Evolutionary conservation across 2,797 vertebrate genomes (phyloP).

Genomic region (Simalia tracyae): DNA sequence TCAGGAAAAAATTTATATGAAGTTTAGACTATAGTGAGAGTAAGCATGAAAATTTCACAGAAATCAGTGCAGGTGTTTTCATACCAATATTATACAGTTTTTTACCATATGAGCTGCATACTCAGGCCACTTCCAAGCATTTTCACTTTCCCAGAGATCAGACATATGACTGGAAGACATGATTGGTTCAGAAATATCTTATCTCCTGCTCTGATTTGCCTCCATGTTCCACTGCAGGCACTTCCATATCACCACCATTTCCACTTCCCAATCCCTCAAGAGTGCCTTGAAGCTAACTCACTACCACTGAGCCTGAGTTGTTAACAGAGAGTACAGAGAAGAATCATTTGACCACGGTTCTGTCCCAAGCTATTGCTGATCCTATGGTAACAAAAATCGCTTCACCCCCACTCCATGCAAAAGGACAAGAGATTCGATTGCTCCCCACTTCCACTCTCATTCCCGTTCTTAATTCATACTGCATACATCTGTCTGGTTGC

Average conservation of each 20-base stretch:
- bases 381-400: not conserved
- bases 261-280: not conserved
- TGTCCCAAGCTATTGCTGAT: not conserved
- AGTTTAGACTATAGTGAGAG: not conserved
- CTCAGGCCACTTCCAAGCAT: not conserved
- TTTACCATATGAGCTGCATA: not conserved
- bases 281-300: not conserved
- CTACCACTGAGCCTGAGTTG: not conserved
- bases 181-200: not conserved
- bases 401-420: not conserved
- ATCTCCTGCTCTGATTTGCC: not conserved
- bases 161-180: not conserved
- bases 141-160: not conserved
- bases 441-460: not conserved
- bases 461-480: not conserved
- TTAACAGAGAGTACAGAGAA: not conserved
- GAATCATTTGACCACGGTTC: not conserved
- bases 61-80: not conserved
- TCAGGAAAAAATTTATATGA: not conserved
- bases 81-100: not conserved
- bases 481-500: not conserved
- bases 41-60: not conserved
- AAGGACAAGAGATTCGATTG: not conserved
- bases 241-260: not conserved
- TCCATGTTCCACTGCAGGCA: not conserved